Base-by-base conservation (phyloP, 2,113 vertebrate species). In the Bubo bubo region DNA sequence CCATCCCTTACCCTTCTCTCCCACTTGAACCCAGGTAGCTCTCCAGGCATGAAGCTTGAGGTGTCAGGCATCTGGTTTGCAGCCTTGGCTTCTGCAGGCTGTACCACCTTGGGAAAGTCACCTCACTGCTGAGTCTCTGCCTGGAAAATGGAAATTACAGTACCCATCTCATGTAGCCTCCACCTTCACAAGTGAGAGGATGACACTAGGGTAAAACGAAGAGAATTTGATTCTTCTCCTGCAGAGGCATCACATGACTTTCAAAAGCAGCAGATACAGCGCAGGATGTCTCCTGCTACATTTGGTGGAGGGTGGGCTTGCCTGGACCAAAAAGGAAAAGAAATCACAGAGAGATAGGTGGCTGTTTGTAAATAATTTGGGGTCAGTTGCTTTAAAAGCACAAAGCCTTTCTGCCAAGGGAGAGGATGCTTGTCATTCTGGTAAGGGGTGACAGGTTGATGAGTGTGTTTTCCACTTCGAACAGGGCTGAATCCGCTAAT, bases 61-160 rank as follows among this genome's bases (percentile, higher is more conserved):
- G 21, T 1, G 0, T 10, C 14, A 1, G 0, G 28, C 0, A 0
- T 14, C 34, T n/a, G 16, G 1, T 24, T 68, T 53, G 10, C 23
- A 70, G 15, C 39, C 50, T 43, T 50, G 39, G 30, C 47, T 80
- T 67, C 53, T 0, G 0, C 62, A 68, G 37, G 4, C 12, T 2
- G 0, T 27, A 13, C 6, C 0, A 1, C 50, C 35, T 45, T 39
- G 45, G 50, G 30, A 77, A 71, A 45, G 41, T 7, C 41, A 63
- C 21, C 24, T 63, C 3, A 0, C 12, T 4, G 11, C 39, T 2
- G 3, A 16, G 10, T 32, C 17, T 77, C 39, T 80, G 30, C 35
- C 64, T 67, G n/a, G 32, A 90, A 81, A 86, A 71, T 47, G 19
- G 37, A 52, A 82, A 72, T 76, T 20, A 30, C 22, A 39, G 15